Evolutionary conservation across 1,140 invertebrate species (phyloP).

Genomic region (Heliothis virescens): DNA sequence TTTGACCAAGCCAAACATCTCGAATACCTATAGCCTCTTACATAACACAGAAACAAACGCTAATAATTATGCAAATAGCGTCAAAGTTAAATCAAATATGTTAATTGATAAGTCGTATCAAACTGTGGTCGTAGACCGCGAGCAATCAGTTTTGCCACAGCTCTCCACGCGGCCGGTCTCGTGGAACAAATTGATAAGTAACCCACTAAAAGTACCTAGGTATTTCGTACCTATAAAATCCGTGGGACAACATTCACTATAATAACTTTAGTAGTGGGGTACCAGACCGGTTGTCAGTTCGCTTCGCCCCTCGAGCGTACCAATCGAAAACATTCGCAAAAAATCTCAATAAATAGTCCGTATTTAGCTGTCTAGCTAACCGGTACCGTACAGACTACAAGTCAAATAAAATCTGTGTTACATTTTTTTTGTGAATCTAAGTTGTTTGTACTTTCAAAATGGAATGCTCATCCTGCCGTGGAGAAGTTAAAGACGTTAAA

Average conservation of each 20-base stretch:
- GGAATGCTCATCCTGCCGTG: neutral
- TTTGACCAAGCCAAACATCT: too few relatives aligned
- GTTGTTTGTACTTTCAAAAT: conserved; percentile 14
- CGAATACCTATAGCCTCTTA: neutral
- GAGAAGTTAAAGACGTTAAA: neutral
- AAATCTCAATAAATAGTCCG: neutral
- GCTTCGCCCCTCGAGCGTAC: neutral
- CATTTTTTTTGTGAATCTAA: neutral
- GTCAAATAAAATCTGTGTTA: neutral
- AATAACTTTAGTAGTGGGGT: neutral
- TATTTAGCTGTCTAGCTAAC: neutral
- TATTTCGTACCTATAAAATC: neutral
- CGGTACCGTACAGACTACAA: neutral
- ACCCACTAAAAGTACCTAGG: neutral
- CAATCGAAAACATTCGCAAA: conserved; percentile 13
- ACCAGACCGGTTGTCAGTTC: conserved; percentile 13
- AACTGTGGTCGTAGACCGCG: conserved; percentile 35
- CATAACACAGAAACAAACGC: neutral
- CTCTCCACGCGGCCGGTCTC: conserved; percentile 22
- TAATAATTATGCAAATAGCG: conserved; percentile 21
- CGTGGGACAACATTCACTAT: neutral
- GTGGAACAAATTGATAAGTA: conserved; percentile 29
- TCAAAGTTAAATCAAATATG: conserved; percentile 30
- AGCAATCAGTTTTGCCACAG: conserved; percentile 30
- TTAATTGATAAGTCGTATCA: conserved; percentile 47